A percentile compares a stretch with the other conserved stretches of the same genome.
These are phyloP conservation scores for Cremastinae sp. DNA, from an alignment of 2,888 invertebrate genomes.

Conservation along the genomic window DNA sequence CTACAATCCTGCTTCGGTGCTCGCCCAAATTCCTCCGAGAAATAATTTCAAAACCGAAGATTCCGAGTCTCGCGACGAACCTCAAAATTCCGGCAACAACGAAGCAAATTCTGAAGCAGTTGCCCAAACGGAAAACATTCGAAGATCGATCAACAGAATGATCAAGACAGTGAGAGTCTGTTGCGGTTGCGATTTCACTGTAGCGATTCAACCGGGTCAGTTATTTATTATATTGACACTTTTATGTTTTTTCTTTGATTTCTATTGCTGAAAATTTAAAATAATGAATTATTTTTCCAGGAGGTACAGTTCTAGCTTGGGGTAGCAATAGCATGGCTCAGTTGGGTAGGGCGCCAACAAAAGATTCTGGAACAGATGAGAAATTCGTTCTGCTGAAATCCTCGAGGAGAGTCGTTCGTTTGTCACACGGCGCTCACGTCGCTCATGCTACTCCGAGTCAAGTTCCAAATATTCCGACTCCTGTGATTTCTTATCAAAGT, in stretches of 20 bases:
- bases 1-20: slow-evolving; percentile 78
- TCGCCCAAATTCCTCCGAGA: slow-evolving; percentile 71
- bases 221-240: background rate
- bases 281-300: slow-evolving; percentile 55
- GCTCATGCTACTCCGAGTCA: slow-evolving; percentile 78
- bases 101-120: slow-evolving; percentile 44
- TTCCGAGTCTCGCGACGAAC: slow-evolving; percentile 52
- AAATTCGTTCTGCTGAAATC: slow-evolving; percentile 86
- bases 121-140: slow-evolving; percentile 60
- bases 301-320: slow-evolving; percentile 87
- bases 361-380: slow-evolving; percentile 82
- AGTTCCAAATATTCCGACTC: slow-evolving; percentile 78
- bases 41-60: slow-evolving; percentile 61
- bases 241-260: background rate
- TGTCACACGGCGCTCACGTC: slow-evolving; percentile 81
- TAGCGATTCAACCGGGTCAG: slow-evolving; percentile 82
- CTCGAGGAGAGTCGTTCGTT: slow-evolving; percentile 87
- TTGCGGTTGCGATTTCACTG: slow-evolving; percentile 90
- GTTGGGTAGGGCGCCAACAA: slow-evolving; percentile 82
- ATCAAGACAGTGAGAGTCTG: slow-evolving; percentile 80
- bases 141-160: slow-evolving; percentile 67
- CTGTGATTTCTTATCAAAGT: slow-evolving; percentile 78
- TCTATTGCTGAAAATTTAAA: background rate
- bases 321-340: slow-evolving; percentile 87
- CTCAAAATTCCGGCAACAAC: slow-evolving; percentile 52